Base-by-base conservation (phyloP, 1,140 invertebrate genomes). In the Drosophila sp. region DNA sequence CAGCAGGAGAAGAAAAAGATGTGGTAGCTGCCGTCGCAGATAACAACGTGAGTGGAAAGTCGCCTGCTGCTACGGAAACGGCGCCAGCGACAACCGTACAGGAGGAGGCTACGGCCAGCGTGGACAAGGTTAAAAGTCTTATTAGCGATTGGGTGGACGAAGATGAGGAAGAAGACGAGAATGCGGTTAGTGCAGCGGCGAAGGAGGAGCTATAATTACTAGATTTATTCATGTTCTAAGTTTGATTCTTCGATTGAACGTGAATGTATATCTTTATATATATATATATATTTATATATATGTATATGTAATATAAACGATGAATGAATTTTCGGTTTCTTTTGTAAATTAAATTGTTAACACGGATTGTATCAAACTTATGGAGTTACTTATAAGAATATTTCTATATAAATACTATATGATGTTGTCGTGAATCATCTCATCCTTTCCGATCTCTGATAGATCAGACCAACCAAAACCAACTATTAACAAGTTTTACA, bases 181-280 rank as follows among this genome's bases (percentile, higher is more conserved):
- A 85, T 78, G 80, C 79, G 40, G 85, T 90, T 27, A 86, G 70
- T 77, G 86, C 83, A 66, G 76, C 70, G 66, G 76, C 81, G 70
- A 86, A 90, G 38, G 81, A 75, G 69, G 72, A 90, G 55, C 85
- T 91, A 74, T 91, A 83, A 91, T 75, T 84, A 74, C 66, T 90
- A 90, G 82, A 91, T 81, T 91, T 91, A 91, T 80, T 90, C 91
- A 84, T 85, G 72, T 91, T 91, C 74, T 90, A 91, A 90, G 80
- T 75, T 80, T 74, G 29, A 60, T 44, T 74, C 68, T 65, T 67
- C 54, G 30, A 70, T 47, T 66, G 66, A 73, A 30, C 55, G 55
- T 50, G 64, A 7, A 60, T 25, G 30, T 29, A 50, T 47, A 56
- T 69, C 29, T 63, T 6, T 60, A 35, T 38, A 54, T 55, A 56